Evolutionary conservation across 2,888 invertebrate genomes (phyloP), one percentile per base, ranked within the genome.

Genomic region (Ophioninae sp.): DNA sequence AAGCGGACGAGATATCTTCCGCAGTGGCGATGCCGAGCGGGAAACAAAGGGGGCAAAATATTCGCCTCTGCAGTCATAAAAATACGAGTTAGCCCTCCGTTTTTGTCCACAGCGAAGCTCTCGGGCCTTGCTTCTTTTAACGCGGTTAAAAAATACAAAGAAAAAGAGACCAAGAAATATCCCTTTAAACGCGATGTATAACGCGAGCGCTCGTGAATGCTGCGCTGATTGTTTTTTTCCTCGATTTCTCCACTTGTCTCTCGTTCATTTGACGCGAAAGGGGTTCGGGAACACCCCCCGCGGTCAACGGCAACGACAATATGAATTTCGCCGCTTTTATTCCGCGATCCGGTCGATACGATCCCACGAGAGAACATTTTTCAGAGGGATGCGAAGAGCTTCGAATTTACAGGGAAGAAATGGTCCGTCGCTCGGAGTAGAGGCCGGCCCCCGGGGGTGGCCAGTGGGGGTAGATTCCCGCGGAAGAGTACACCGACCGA

Each of bases 401-500:
- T 56, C 84, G 82, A 85, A 79, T 75, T 78, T 72, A 83, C 73
- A 63, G 61, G 56, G 59, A 65, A 79, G 83, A 61, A 64, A 83
- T 61, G 84, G 68, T 85, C 86, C 82, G 51, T 51, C 51, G 51
- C 17, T 51, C 17, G 51, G 51, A 13, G 51, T 17, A 13, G 13
- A 13, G 82, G 81, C 85, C 77, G 81, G 82, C 8, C 7, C 41
- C 6, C 7, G 61, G 44, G 22, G 7, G 17, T 10, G 13, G 58
- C 22, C n/a, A 13, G 44, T 10, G 3, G 2, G 71, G n/a, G 30
- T 23, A 83, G 64, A 83, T 79, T 78, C 81, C 83, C 65, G 74
- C 39, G 71, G 44, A 82, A 84, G 86, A 78, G 77, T 82, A 85
- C 84, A 79, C 78, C 79, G 87, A 80, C 83, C 86, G 86, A 73